These are phyloP conservation scores for Trachelus troglodyta DNA, from an alignment of 2,888 invertebrate species.

Conservation along the genomic window DNA sequence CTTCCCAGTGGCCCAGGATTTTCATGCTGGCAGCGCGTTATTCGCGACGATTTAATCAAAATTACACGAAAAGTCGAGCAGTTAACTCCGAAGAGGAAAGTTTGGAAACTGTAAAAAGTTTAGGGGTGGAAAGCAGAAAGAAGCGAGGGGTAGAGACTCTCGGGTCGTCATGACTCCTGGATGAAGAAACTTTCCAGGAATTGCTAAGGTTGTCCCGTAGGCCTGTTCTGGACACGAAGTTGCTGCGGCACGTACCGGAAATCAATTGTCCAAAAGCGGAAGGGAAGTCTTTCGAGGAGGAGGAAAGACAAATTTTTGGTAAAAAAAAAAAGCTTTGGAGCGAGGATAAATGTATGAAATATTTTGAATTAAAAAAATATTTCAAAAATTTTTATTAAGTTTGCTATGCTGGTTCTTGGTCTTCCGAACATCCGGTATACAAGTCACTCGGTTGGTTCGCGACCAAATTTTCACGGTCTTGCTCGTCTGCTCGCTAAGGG, in stretches of 20 bases:
- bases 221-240: constrained; percentile 28
- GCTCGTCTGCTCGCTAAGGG: background rate
- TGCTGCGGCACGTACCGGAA: constrained; percentile 10
- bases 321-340: too few relatives aligned
- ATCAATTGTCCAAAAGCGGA: constrained; percentile 20
- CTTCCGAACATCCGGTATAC: too few relatives aligned
- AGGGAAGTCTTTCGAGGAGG: too few relatives aligned
- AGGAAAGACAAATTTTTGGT: background rate
- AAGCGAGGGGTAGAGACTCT: background rate
- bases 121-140: constrained; percentile 7
- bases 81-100: constrained; percentile 10
- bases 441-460: too few relatives aligned
- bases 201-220: constrained; percentile 19
- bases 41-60: constrained; percentile 33
- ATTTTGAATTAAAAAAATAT: too few relatives aligned
- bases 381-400: too few relatives aligned
- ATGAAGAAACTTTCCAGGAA: constrained; percentile 31
- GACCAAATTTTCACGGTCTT: background rate
- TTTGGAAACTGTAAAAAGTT: constrained; percentile 21
- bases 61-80: constrained; percentile 22
- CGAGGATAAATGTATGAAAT: too few relatives aligned
- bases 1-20: too few relatives aligned
- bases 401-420: background rate
- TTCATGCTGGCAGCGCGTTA: constrained; percentile 11
- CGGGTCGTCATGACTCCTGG: constrained; percentile 11